phyloP scores from a whole-genome alignment of 2,888 invertebrate genomes.

The Drosophila meridionalis region DNA sequence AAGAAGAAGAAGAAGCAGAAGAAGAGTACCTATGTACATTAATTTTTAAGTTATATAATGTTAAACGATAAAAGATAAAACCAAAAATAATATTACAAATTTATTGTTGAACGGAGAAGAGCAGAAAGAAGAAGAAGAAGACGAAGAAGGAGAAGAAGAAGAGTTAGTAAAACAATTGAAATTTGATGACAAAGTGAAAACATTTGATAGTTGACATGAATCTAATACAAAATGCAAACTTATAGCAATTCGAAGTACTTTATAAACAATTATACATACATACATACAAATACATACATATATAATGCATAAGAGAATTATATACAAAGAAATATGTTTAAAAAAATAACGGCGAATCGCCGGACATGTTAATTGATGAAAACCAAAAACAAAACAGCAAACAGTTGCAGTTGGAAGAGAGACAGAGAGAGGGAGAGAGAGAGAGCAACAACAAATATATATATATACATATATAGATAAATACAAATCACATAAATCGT shows the following conservation, averaged over 20 bases:
- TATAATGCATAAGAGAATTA: constrained; percentile 20
- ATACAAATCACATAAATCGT: constrained; percentile 25
- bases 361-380: constrained; percentile 14
- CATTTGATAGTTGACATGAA: constrained; percentile 53
- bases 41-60: constrained; percentile 66
- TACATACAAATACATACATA: constrained; percentile 39
- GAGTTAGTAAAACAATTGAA: constrained; percentile 36
- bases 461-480: constrained; percentile 11
- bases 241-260: constrained; percentile 82
- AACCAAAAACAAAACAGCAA: background rate
- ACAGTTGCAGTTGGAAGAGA: constrained; percentile 14
- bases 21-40: constrained; percentile 50
- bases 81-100: constrained; percentile 23
- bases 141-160: constrained; percentile 16
- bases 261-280: constrained; percentile 64
- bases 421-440: constrained; percentile 22
- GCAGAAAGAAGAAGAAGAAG: background rate
- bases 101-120: constrained; percentile 17
- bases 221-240: constrained; percentile 77
- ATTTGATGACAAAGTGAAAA: constrained; percentile 45
- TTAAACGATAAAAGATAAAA: constrained; percentile 41
- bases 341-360: constrained; percentile 48
- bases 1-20: background rate
- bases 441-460: constrained; percentile 11
- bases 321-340: constrained; percentile 50